Percentiles rank a stretch among this genome's conserved stretches.
Conservation (phyloP, 2,888 invertebrate species). For the Oxycera nigricornis region DNA sequence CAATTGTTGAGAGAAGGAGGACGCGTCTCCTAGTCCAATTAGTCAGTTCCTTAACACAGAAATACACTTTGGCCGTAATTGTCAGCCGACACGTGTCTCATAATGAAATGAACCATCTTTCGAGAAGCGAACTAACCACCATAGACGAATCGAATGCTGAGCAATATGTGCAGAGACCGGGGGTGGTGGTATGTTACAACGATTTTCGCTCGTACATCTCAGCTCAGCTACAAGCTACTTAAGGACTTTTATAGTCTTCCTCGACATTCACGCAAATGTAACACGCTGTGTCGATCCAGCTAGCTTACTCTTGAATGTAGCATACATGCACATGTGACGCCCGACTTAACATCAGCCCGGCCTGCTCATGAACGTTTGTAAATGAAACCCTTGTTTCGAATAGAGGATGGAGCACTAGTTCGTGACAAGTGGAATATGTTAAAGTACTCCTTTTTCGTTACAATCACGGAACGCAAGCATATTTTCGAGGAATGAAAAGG, state of each 20-base stretch:
- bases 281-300: conserved; percentile 20
- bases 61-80: conserved; percentile 42
- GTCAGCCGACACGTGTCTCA: conserved; percentile 38
- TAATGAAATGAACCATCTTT: conserved; percentile 19
- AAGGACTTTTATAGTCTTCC: conserved; percentile 35
- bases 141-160: background rate
- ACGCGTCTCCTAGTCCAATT: background rate
- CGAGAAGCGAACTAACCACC: background rate
- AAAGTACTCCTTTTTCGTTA: background rate
- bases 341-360: too few species aligned
- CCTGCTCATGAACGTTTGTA: background rate
- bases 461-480: background rate
- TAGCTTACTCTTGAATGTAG: background rate
- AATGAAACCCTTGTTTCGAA: background rate
- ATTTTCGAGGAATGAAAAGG: background rate
- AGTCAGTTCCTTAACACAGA: conserved; percentile 36
- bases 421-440: conserved; percentile 30
- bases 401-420: conserved; percentile 6
- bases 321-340: background rate
- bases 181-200: conserved; percentile 20
- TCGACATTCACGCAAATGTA: conserved; percentile 27
- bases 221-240: conserved; percentile 17
- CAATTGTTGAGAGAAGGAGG: background rate
- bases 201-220: conserved; percentile 33
- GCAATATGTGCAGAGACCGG: background rate